Evolutionary conservation across 2,797 vertebrate species (phyloP).

Genomic region (Phalanger gymnotis): DNA sequence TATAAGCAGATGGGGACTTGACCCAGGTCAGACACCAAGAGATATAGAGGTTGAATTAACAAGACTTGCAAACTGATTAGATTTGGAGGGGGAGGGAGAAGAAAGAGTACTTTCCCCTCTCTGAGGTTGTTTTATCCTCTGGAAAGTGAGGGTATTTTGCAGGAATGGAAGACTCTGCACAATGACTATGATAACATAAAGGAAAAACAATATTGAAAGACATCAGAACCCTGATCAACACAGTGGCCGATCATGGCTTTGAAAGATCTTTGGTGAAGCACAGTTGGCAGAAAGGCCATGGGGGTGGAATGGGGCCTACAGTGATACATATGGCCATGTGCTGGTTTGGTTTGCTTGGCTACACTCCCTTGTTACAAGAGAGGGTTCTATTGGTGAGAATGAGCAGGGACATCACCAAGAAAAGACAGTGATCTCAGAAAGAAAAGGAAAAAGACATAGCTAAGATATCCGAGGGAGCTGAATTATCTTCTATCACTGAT

Average conservation of each 20-base stretch:
- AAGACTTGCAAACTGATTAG: background rate
- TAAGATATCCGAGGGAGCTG: background rate
- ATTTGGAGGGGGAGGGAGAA: background rate
- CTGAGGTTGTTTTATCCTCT: background rate
- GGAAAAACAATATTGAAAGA: background rate
- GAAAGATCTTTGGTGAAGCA: background rate
- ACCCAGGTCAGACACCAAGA: slow-evolving; percentile 11
- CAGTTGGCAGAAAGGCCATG: background rate
- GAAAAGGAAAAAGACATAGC: background rate
- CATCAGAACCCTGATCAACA: background rate
- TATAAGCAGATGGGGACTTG: background rate
- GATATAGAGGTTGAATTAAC: slow-evolving; percentile 16
- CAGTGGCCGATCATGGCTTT: background rate
- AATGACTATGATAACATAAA: background rate
- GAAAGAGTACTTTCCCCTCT: background rate
- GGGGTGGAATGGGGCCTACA: background rate
- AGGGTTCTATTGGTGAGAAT: background rate
- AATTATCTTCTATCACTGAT: background rate
- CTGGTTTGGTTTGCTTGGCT: background rate
- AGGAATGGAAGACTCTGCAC: background rate
- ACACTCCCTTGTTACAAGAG: background rate
- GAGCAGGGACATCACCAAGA: background rate
- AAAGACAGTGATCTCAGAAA: background rate
- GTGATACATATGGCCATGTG: background rate
- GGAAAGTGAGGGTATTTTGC: background rate